Percentiles rank a stretch among this genome's conserved stretches.
Evolutionary conservation across 2,888 invertebrate genomes (phyloP).

Genomic region (Archips xylosteana): DNA sequence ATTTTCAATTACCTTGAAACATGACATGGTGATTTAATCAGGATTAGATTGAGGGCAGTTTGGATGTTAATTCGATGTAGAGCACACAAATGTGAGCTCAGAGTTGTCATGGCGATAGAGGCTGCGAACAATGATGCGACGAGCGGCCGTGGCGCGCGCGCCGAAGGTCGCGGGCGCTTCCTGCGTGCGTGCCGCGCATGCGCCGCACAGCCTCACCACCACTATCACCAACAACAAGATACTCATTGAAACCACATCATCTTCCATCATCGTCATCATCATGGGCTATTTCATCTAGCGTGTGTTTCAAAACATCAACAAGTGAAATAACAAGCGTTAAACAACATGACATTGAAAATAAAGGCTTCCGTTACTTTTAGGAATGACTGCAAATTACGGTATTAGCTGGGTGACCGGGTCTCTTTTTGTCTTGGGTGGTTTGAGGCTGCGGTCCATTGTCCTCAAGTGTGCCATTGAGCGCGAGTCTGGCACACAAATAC

Average conservation of each 20-base stretch:
- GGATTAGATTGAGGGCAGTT: constrained; percentile 27
- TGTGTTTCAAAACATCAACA: not conserved
- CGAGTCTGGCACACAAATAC: constrained; percentile 27
- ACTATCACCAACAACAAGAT: constrained; percentile 3
- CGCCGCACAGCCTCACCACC: constrained; percentile 45
- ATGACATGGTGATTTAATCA: constrained; percentile 15
- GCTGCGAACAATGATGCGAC: constrained; percentile 67
- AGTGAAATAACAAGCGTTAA: constrained; percentile 7
- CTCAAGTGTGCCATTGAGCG: constrained; percentile 39
- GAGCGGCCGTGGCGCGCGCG: constrained; percentile 75
- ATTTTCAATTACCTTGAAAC: constrained; percentile 22
- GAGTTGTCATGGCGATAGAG: constrained; percentile 38
- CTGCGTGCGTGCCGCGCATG: constrained; percentile 83
- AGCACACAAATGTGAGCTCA: constrained; percentile 19
- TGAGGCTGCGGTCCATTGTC: constrained; percentile 57
- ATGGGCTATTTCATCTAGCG: not conserved
- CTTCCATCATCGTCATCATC: not conserved
- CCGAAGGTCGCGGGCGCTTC: constrained; percentile 79
- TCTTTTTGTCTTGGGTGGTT: constrained; percentile 58
- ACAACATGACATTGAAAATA: constrained; percentile 26
- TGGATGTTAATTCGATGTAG: constrained; percentile 29
- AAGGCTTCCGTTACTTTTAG: constrained; percentile 57
- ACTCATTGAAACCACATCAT: not conserved
- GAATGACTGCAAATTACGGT: constrained; percentile 57
- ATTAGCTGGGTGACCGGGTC: constrained; percentile 68